A percentile compares a stretch with the other conserved stretches of the same genome.
These are phyloP conservation scores for Phyllostomus hastatus DNA, from an alignment of 2,113 vertebrate species.

Conservation along the genomic window DNA sequence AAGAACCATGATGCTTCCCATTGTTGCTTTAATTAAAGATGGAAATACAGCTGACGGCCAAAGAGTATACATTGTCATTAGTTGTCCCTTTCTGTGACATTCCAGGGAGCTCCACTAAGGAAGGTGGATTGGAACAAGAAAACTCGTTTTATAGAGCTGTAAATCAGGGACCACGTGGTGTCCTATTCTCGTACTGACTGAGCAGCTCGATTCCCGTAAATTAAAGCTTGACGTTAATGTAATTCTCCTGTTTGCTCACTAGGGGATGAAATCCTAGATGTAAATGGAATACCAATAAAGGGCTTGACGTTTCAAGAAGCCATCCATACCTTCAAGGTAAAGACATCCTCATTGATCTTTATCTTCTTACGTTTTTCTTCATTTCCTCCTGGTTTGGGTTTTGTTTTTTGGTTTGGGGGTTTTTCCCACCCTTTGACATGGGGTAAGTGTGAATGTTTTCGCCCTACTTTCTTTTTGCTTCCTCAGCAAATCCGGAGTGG, in stretches of 20 bases:
- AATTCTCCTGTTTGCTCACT: slow-evolving; percentile 62
- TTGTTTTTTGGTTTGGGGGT: background rate
- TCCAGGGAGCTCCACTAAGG: slow-evolving; percentile 18
- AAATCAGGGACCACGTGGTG: background rate
- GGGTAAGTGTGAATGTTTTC: background rate
- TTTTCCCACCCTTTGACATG: background rate
- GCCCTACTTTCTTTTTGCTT: background rate
- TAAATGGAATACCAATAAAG: slow-evolving; percentile 96
- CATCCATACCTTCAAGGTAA: slow-evolving; percentile 98
- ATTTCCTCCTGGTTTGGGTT: background rate
- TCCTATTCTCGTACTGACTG: background rate
- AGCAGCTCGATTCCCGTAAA: background rate
- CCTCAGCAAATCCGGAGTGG: slow-evolving; percentile 95
- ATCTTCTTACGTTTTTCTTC: background rate
- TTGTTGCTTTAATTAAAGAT: slow-evolving; percentile 40
- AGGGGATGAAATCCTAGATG: slow-evolving; percentile 97
- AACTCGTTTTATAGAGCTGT: slow-evolving; percentile 37
- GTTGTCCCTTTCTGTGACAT: slow-evolving; percentile 22
- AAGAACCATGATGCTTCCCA: slow-evolving; percentile 43
- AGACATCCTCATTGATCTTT: background rate
- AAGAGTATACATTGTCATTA: slow-evolving; percentile 18
- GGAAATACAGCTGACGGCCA: background rate
- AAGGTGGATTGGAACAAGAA: slow-evolving; percentile 50
- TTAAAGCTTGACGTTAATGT: slow-evolving; percentile 41
- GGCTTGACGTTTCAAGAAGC: slow-evolving; percentile 96